Percentiles rank a stretch among this genome's conserved stretches.
These are phyloP conservation scores for Amblyjoppa proteus DNA, from an alignment of 2,888 invertebrate genomes.

Conservation along the genomic window DNA sequence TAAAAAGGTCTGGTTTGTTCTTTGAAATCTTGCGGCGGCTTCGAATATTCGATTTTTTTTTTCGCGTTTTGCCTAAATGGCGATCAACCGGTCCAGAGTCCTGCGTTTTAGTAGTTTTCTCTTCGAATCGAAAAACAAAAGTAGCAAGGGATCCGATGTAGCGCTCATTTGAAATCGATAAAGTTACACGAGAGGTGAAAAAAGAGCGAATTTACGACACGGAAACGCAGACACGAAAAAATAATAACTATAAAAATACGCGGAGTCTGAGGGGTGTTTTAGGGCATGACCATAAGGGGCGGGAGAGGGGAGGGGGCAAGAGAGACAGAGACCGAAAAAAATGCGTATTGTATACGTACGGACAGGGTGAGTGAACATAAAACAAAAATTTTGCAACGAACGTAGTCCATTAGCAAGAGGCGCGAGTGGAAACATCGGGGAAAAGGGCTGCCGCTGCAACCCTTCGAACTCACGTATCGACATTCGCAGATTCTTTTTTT, in stretches of 20 bases:
- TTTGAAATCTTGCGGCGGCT: too few relatives aligned
- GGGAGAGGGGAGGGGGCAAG: not conserved
- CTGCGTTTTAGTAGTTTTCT: not conserved
- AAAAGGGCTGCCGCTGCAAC: conserved; percentile 53
- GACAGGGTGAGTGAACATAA: conserved; percentile 55
- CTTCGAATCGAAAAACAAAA: not conserved
- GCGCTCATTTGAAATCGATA: not conserved
- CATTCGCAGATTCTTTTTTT: conserved; percentile 48
- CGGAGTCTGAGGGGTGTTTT: conserved; percentile 1
- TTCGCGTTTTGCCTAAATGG: not conserved
- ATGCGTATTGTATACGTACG: conserved; percentile 45
- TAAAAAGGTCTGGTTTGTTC: not conserved
- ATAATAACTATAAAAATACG: conserved; percentile 60
- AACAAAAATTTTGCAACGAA: conserved; percentile 67
- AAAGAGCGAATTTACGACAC: conserved; percentile 46
- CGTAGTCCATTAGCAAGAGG: conserved; percentile 59
- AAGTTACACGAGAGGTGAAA: conserved; percentile 2
- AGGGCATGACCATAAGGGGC: conserved; percentile 31
- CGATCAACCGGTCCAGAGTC: not conserved
- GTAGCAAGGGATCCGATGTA: not conserved
- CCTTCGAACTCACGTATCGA: conserved; percentile 66
- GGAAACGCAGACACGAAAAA: conserved; percentile 53
- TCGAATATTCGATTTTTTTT: not conserved
- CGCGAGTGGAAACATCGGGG: conserved; percentile 46
- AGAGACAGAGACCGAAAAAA: conserved; percentile 49